Evolutionary conservation across 2,888 invertebrate genomes (phyloP).

Genomic region (Drosophila limbata): DNA sequence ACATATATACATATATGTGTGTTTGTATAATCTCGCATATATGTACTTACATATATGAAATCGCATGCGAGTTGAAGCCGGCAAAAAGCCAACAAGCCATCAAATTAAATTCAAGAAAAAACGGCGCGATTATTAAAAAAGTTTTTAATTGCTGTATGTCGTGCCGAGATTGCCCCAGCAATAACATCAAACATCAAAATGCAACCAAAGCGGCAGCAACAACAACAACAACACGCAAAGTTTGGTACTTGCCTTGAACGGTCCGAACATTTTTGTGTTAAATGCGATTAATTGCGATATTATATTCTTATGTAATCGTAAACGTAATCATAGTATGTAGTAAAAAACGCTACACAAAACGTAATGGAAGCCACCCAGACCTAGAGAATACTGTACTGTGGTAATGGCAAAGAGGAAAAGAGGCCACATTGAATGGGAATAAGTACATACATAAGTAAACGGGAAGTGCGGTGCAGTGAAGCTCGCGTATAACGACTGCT

Average conservation of each 20-base stretch:
- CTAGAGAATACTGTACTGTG: constrained; percentile 4
- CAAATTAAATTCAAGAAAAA: constrained; percentile 78
- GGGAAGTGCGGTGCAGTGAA: constrained; percentile 50
- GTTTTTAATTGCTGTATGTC: constrained; percentile 74
- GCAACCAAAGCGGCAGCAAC: constrained; percentile 33
- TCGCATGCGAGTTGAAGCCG: constrained; percentile 66
- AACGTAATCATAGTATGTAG: constrained; percentile 75
- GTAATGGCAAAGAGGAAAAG: background rate
- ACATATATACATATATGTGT: background rate
- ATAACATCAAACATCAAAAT: constrained; percentile 46
- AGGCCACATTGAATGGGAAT: constrained; percentile 11
- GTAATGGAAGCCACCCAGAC: constrained; percentile 56
- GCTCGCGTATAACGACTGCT: constrained; percentile 36
- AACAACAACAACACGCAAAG: constrained; percentile 66
- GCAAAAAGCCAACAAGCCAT: constrained; percentile 54
- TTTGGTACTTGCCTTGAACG: constrained; percentile 62
- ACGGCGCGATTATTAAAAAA: constrained; percentile 71
- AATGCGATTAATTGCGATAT: constrained; percentile 82
- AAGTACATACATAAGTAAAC: constrained; percentile 25
- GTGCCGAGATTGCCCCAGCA: constrained; percentile 66
- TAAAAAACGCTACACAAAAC: constrained; percentile 69
- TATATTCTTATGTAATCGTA: constrained; percentile 83
- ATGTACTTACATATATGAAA: constrained; percentile 22
- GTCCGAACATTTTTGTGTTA: constrained; percentile 79
- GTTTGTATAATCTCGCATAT: background rate